A percentile compares a stretch with the other conserved stretches of the same genome.
phyloP scores from a whole-genome alignment of 2,797 vertebrate genomes.

The Hypotaenidia okinawae region DNA sequence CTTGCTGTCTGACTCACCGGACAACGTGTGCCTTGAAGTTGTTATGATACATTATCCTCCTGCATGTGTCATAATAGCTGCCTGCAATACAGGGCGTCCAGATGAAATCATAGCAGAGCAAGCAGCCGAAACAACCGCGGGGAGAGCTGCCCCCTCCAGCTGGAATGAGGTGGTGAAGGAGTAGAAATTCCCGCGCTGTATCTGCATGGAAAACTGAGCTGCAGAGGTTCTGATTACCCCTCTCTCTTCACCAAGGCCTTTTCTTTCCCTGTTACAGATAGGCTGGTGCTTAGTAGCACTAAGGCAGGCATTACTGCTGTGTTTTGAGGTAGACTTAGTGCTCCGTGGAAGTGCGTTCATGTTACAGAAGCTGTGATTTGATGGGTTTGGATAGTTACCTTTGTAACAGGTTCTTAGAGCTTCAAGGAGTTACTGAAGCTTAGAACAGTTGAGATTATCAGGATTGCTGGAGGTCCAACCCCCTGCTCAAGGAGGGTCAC shows the following conservation, averaged over 20 bases:
- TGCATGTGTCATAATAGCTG: slow-evolving; percentile 53
- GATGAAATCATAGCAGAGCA: background rate
- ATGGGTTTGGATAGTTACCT: background rate
- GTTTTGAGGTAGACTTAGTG: background rate
- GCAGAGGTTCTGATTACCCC: background rate
- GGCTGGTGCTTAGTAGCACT: background rate
- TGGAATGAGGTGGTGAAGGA: background rate
- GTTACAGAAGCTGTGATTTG: background rate
- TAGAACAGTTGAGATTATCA: background rate
- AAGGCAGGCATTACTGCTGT: background rate
- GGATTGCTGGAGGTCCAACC: background rate
- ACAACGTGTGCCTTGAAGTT: background rate
- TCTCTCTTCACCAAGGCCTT: background rate
- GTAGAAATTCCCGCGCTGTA: background rate
- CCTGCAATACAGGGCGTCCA: background rate
- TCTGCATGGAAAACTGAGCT: background rate
- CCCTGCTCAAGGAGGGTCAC: background rate
- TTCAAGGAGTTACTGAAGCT: background rate
- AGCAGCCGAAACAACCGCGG: background rate
- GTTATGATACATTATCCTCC: slow-evolving; percentile 36
- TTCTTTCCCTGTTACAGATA: background rate
- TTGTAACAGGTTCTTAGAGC: background rate
- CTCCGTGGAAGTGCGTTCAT: background rate
- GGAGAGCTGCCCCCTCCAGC: background rate
- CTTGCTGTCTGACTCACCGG: slow-evolving; percentile 33